Evolutionary conservation across 2,113 vertebrate species (phyloP), one percentile per base, ranked within the genome.

Genomic region (Actenoides lindsayi): DNA sequence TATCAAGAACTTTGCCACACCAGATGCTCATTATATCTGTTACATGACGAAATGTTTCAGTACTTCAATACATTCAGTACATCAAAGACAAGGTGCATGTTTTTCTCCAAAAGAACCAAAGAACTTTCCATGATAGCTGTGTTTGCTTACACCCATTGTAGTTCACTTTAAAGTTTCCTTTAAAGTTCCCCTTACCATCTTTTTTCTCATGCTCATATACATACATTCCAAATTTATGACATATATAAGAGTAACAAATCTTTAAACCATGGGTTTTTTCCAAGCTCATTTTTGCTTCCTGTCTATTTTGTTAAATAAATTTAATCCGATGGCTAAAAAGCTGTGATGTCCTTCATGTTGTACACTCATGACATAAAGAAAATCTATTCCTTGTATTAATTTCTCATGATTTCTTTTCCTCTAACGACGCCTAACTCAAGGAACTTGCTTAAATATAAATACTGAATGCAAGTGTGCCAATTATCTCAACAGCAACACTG

Each of bases 261-360:
- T 70, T 73, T 65, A n/a, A 27, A 7, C 5, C 16, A 12, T 1
- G 0, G 0, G 1, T 57, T 53, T 60, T 79, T 46, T 25, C 13
- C 8, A 16, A 15, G 7, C 5, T 71, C 5, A 9, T 5, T 83
- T 70, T 79, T 0, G 0, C 14, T 77, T 57, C 5, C 7, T 76
- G 23, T 73, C 50, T 11, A 37, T 71, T 82, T 81, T 54, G 9
- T 5, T 56, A 51, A 54, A 84, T 56, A 64, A 50, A 59, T 42
- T 41, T 84, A 54, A 10, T 70, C 3, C 1, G 1, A 17, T 21
- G 42, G 48, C n/a, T 57, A 73, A 73, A 73, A 63, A 44, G 9
- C 42, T 77, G 19, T 42, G 24, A 11, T 14, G 7, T 60, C 12
- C 21, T 71, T 62, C 23, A 46, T 50, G 27, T 35, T 80, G 27